Percentiles rank a stretch among this genome's conserved stretches.
These are phyloP conservation scores for Mormyrus iriodes DNA, from an alignment of 2,113 vertebrate species.

Conservation along the genomic window DNA sequence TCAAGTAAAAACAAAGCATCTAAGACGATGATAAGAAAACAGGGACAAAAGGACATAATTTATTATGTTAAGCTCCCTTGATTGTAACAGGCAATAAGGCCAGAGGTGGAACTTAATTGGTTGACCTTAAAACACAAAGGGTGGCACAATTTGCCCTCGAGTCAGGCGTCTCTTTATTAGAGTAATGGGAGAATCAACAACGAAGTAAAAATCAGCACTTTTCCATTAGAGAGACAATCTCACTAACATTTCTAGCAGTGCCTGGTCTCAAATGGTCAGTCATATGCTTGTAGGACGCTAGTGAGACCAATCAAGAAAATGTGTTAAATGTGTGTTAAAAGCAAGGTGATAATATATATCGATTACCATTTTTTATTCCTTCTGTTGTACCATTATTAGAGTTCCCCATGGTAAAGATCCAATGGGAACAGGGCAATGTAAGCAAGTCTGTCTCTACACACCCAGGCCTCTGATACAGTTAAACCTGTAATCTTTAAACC, in stretches of 20 bases:
- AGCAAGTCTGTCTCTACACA: neutral
- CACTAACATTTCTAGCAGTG: neutral
- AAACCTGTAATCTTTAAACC: no score
- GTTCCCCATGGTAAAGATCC: neutral
- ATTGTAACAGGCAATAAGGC: no score
- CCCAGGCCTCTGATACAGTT: neutral
- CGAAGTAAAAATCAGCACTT: neutral
- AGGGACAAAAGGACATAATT: no score
- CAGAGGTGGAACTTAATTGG: no score
- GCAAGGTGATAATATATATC: neutral
- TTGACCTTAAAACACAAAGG: no score
- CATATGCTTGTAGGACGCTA: neutral
- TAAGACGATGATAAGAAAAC: no score
- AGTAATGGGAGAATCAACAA: no score
- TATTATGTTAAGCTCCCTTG: no score
- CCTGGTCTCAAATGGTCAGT: neutral
- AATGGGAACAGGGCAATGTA: neutral
- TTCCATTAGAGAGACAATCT: neutral
- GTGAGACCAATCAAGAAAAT: neutral
- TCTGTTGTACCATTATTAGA: neutral
- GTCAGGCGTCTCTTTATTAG: no score
- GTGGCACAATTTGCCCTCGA: no score
- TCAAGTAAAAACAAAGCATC: no score
- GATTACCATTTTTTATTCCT: neutral
- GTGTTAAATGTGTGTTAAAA: neutral